Conservation (phyloP, 2,797 vertebrate genomes). For the Mycteria americana region DNA sequence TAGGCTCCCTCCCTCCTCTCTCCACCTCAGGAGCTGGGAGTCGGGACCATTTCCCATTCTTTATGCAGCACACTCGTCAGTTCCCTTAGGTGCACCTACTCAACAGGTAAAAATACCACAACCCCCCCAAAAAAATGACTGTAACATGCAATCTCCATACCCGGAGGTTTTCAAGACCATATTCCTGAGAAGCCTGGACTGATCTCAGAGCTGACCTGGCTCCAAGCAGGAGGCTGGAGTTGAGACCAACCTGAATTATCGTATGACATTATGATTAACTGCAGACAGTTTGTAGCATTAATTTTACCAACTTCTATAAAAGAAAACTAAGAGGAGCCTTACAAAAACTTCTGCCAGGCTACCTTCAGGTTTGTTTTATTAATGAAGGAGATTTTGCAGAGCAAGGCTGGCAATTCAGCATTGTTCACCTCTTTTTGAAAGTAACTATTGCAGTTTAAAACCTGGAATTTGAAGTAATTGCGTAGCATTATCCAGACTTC, state of each 20-base stretch:
- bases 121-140: neutral
- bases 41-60: neutral
- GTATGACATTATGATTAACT: neutral
- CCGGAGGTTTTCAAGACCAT: neutral
- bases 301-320: neutral
- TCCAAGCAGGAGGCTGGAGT: neutral
- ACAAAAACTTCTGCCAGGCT: neutral
- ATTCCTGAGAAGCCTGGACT: neutral
- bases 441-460: neutral
- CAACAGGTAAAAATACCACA: neutral
- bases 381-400: neutral
- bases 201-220: neutral
- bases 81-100: neutral
- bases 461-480: constrained; percentile 8
- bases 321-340: neutral
- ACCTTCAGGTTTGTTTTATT: neutral
- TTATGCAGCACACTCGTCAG: neutral
- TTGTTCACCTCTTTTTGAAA: neutral
- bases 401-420: neutral
- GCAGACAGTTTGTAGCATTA: neutral
- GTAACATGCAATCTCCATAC: neutral
- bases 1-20: neutral
- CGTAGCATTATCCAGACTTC: neutral
- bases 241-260: neutral
- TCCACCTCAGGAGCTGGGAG: neutral